Evolutionary conservation across 2,888 invertebrate species (phyloP), one percentile per base, ranked within the genome.

Genomic region (Oscheius sp.): DNA sequence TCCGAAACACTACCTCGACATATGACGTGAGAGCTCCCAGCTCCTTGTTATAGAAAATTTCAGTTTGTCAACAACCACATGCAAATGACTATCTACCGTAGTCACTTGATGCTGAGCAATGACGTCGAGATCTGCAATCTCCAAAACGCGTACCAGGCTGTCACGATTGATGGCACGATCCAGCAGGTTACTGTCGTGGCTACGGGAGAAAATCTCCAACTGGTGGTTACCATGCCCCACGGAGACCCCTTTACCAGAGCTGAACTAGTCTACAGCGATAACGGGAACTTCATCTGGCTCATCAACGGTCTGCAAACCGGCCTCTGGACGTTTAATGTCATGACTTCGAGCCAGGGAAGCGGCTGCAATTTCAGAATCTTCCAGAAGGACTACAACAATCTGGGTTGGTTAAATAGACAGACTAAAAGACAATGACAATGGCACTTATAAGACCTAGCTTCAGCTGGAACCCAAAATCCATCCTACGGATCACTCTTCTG

Each of bases 341-440:
- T 76, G 11, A 72, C 84, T 11, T 3, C 32, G 10, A 51, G 66
- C 5, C 33, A 60, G 32, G 75, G 70, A 35, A 48, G 77, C 37
- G 70, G 78, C 9, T 85, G 85, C 73, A 74, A 70, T 2, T 78
- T 79, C 72, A 81, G 80, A 57, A 77, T 82, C 33, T 85, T 79
- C 48, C 83, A 81, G 65, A 80, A 81, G 71, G 74, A 72, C 47
- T 83, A 71, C 77, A 77, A 80, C 65, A 70, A 75, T 32, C 66
- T 73, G 13, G 78, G 81, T 68, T 29, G 7, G 50, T 42, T 13
- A 21, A 21, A 21, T 21, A 21, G 21, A 21, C 21, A 21, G 21
- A 21, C 21, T 21, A 21, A 21, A 21, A 21, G 21, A 21, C 21
- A 21, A 21, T 21, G 21, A 21, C 21, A 21, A 21, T 21, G 21